These are phyloP conservation scores for Galeruca laticollis DNA, from an alignment of 2,888 invertebrate genomes.

Conservation along the genomic window DNA sequence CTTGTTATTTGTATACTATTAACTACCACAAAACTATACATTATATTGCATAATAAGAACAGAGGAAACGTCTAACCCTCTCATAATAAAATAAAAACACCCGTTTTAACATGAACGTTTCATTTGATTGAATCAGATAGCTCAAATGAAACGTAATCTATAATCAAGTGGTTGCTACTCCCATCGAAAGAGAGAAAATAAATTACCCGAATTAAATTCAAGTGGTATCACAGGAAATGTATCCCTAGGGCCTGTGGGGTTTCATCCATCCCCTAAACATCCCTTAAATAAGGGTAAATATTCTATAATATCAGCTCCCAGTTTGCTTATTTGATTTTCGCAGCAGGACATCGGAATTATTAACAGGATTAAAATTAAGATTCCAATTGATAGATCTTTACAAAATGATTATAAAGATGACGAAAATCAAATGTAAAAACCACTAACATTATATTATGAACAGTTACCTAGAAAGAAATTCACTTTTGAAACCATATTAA, in stretches of 20 bases:
- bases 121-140: constrained; percentile 49
- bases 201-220: constrained; percentile 60
- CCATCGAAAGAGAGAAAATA: constrained; percentile 45
- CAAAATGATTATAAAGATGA: too few relatives aligned
- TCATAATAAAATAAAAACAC: background rate
- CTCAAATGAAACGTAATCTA: constrained; percentile 49
- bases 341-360: constrained; percentile 33
- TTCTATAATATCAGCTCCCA: constrained; percentile 12
- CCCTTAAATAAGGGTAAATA: constrained; percentile 43
- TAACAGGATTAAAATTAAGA: background rate
- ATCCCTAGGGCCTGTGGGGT: constrained; percentile 49
- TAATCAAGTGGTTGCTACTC: constrained; percentile 53
- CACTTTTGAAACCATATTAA: too few relatives aligned
- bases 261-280: constrained; percentile 20
- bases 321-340: constrained; percentile 43
- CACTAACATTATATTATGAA: too few relatives aligned
- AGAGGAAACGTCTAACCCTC: background rate
- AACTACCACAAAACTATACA: too few relatives aligned
- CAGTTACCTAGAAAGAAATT: too few relatives aligned
- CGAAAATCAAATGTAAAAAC: too few relatives aligned
- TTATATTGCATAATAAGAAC: background rate
- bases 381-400: background rate
- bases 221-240: constrained; percentile 58
- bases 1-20: too few relatives aligned
- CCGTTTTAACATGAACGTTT: constrained; percentile 27